Percentiles rank a stretch among this genome's conserved stretches.
Conservation (phyloP, 2,888 invertebrate genomes). For the Girardia tigrina region DNA sequence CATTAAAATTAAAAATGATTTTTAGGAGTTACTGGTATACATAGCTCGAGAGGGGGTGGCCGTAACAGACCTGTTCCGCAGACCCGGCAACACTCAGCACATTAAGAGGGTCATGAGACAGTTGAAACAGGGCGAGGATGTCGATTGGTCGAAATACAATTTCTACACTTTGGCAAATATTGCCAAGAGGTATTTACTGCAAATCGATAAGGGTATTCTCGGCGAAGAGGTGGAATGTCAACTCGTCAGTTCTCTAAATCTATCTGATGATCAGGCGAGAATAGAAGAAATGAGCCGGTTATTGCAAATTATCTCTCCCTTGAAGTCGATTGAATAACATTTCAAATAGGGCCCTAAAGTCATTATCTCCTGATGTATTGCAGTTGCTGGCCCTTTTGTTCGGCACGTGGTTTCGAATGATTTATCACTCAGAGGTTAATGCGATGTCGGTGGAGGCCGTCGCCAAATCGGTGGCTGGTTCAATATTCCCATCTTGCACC, state of each 20-base stretch:
- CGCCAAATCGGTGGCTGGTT: slow-evolving; percentile 48
- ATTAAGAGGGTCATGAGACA: slow-evolving; percentile 45
- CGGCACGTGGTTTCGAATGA: slow-evolving; percentile 63
- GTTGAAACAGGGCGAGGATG: slow-evolving; percentile 46
- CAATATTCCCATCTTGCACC: slow-evolving; percentile 42
- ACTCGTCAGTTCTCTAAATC: slow-evolving; percentile 71
- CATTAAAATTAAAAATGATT: no score
- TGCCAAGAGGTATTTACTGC: slow-evolving; percentile 85
- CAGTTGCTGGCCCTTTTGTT: slow-evolving; percentile 80
- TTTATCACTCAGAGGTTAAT: slow-evolving; percentile 47
- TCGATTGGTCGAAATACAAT: slow-evolving; percentile 47
- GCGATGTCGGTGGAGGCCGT: slow-evolving; percentile 50
- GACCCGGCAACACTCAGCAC: slow-evolving; percentile 48
- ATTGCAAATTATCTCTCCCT: no score
- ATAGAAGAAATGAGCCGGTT: slow-evolving; percentile 80
- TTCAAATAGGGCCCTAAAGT: slow-evolving; percentile 63
- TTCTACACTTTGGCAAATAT: slow-evolving; percentile 93
- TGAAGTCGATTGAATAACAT: not conserved
- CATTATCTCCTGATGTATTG: slow-evolving; percentile 69
- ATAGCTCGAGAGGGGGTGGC: slow-evolving; percentile 49
- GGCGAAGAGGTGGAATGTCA: slow-evolving; percentile 76
- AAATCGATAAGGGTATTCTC: slow-evolving; percentile 89
- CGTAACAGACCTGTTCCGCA: slow-evolving; percentile 48
- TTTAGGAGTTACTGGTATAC: slow-evolving; percentile 48
- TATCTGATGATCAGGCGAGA: slow-evolving; percentile 68